A percentile compares a stretch with the other conserved stretches of the same genome.
Evolutionary conservation across 1,140 invertebrate species (phyloP).

Genomic region (Bombus waltoni): DNA sequence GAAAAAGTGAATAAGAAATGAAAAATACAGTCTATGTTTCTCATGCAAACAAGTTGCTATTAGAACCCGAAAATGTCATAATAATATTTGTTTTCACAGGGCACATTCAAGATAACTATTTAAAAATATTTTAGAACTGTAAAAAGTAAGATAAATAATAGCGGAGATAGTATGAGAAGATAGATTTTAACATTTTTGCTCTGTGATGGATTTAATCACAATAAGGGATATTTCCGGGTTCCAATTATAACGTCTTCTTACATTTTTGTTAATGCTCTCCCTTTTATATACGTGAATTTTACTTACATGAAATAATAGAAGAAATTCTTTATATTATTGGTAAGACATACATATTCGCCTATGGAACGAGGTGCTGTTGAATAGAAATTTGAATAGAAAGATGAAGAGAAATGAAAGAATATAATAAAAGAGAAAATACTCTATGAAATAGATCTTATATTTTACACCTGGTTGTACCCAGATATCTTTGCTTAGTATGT

Average conservation of each 20-base stretch:
- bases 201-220: conserved; percentile 21
- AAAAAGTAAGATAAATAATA: neutral
- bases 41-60: conserved; percentile 65
- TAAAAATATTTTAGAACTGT: neutral
- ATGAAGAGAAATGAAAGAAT: conserved; percentile 38
- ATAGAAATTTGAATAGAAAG: conserved; percentile 15
- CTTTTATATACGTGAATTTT: conserved; percentile 35
- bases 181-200: conserved; percentile 13
- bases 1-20: conserved; percentile 55
- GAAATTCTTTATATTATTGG: conserved; percentile 24
- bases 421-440: conserved; percentile 42
- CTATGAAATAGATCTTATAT: conserved; percentile 49
- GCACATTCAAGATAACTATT: conserved; percentile 7
- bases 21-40: conserved; percentile 69
- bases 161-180: neutral
- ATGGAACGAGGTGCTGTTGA: conserved; percentile 26
- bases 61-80: conserved; percentile 61
- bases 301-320: neutral
- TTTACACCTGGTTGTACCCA: conserved; percentile 59
- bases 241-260: conserved; percentile 48
- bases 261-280: conserved; percentile 41
- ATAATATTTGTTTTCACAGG: conserved; percentile 21
- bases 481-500: conserved; percentile 42
- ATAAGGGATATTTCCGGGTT: conserved; percentile 53
- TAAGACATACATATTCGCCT: conserved; percentile 24